Evolutionary conservation across 2,888 invertebrate genomes (phyloP), one percentile per base, ranked within the genome.

Genomic region (Cosmopolites sordidus): DNA sequence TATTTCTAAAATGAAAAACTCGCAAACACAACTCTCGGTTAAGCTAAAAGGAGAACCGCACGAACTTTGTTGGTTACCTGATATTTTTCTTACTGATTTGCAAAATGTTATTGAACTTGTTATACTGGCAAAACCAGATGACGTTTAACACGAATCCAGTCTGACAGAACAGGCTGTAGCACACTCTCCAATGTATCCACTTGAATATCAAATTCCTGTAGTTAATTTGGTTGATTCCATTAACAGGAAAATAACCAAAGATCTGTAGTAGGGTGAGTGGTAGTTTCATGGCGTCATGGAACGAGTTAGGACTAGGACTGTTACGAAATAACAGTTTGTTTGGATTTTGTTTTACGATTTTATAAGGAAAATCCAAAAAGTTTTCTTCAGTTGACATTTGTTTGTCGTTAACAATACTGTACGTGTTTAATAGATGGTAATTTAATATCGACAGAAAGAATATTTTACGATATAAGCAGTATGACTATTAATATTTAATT

Each of bases 221-320:
- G n/a, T 46, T 43, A 2, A 16, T 27, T 16, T 45, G 29, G 3
- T 33, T 58, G 17, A 58, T 48, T 12, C 60, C 61, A 8, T 17
- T 30, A 11, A 63, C 29, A 6, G 64, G 62, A 51, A 64, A 57
- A 27, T 56, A 61, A 33, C 62, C 61, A 38, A 60, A 62, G 17
- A 62, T 33, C 51, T 64, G 62, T 42, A 58, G 43, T n/a, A 60
- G 8, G 1, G 56, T 48, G 12, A 62, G 39, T 4, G 54, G 39
- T 42, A 52, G 42, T 18, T 51, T 54, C 42, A 58, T 56, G 14
- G 46, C 48, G 12, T 47, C 40, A 15, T 58, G 61, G 12, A 61
- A 46, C 1, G 52, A 33, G 12, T 56, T 48, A 1, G 43, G 56
- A 1, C 43, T 37, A 1, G 42, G 12, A 16, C 41, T 29, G 33